Percentiles rank a stretch among this genome's conserved stretches.
Evolutionary conservation across 2,888 invertebrate species (phyloP).

Genomic region (Melieria crassipennis): DNA sequence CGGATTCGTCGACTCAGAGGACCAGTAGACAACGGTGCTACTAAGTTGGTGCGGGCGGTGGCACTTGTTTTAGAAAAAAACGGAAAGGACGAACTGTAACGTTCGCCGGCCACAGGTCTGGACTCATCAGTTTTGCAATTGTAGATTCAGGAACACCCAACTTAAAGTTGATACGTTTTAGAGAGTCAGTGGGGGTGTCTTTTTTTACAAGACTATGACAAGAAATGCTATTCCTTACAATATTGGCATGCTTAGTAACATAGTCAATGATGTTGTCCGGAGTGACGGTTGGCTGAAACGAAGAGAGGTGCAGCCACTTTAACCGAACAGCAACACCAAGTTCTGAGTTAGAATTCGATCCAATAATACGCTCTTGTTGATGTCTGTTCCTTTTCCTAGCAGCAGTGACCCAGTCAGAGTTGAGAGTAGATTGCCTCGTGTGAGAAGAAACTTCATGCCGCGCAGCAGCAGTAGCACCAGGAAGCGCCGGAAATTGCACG

Average conservation of each 20-base stretch:
- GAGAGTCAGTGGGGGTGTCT: not conserved
- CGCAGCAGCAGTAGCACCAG: too few relatives aligned
- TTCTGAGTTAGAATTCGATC: not conserved
- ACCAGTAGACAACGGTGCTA: too few relatives aligned
- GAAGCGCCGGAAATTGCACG: too few relatives aligned
- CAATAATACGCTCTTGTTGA: too few relatives aligned
- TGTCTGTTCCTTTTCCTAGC: too few relatives aligned
- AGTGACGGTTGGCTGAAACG: constrained; percentile 6
- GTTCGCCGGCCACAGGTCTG: constrained; percentile 6
- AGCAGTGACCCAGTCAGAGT: too few relatives aligned
- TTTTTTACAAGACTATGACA: constrained; percentile 4
- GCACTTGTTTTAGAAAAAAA: not conserved
- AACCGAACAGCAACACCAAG: not conserved
- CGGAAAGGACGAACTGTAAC: not conserved
- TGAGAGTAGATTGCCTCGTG: too few relatives aligned
- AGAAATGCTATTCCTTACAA: not conserved
- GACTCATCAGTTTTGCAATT: not conserved
- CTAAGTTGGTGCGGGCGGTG: too few relatives aligned
- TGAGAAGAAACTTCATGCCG: too few relatives aligned
- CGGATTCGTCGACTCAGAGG: too few relatives aligned
- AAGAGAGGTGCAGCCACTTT: constrained; percentile 12
- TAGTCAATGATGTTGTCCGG: constrained; percentile 9
- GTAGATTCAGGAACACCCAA: not conserved
- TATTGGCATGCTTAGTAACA: not conserved
- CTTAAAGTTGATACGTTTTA: constrained; percentile 1